Conservation (phyloP, 1,140 invertebrate species). For the Papilio polytes region DNA sequence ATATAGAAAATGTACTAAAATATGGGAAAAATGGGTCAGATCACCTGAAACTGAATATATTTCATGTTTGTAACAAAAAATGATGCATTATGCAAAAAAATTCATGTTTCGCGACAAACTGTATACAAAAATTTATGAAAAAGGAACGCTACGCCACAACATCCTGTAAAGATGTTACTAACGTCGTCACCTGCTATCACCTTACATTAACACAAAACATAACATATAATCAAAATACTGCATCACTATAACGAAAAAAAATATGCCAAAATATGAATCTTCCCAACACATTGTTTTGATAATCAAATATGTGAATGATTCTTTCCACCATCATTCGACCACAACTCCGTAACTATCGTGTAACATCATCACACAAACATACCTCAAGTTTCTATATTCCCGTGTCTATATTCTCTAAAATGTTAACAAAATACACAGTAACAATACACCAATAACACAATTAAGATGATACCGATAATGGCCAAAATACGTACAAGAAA, state of each 20-base stretch:
- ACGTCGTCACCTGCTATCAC: conserved; percentile 32
- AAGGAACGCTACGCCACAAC: conserved; percentile 33
- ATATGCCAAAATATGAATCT: not conserved
- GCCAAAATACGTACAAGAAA: conserved; percentile 80
- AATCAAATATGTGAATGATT: conserved; percentile 25
- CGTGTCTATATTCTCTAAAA: conserved; percentile 26
- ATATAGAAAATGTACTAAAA: not conserved
- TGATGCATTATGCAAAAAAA: not conserved
- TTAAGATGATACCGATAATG: conserved; percentile 60
- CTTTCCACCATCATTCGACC: conserved; percentile 29
- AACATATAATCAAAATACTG: conserved; percentile 29
- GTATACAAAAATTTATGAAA: conserved; percentile 1
- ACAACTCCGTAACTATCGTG: conserved; percentile 27
- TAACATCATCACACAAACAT: conserved; percentile 61
- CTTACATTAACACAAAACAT: conserved; percentile 40
- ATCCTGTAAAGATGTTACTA: conserved; percentile 29
- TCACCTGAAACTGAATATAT: not conserved
- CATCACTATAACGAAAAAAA: not conserved
- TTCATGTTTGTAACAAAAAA: not conserved
- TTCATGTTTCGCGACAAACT: not conserved
- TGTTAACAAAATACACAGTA: conserved; percentile 27
- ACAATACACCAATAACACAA: conserved; percentile 43
- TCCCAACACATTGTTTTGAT: conserved; percentile 45
- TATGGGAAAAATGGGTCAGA: conserved; percentile 26
- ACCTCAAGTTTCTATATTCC: conserved; percentile 65